Evolutionary conservation across 37 sponge, comb jelly and placozoan species (phyloP), one percentile per base, ranked within the genome.

Genomic region (Cladorhizidae sp.): DNA sequence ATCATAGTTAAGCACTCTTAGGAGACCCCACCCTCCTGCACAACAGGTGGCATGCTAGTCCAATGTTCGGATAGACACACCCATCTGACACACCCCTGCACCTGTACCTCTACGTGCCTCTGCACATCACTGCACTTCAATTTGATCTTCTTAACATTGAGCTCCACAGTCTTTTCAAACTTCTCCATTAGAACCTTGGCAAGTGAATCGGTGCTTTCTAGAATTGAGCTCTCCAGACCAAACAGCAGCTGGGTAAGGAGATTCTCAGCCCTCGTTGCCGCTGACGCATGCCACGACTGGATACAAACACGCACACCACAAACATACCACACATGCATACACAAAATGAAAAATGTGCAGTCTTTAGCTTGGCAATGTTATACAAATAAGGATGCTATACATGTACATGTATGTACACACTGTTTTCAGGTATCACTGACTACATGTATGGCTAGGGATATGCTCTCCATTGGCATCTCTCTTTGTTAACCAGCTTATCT

Each of bases 211-310:
- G 74, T 42, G 8, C 80, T 85, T 23, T 72, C 82, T 20, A 37
- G 64, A 29, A 68, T 74, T 29, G 86, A 83, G 54, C 77, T 76
- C 29, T 74, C 67, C 36, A 92, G 77, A 23, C 93, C 90, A 73
- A 95, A 84, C n/a, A 95, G 79, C 5, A 95, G 81, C 64, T 89
- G 83, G 39, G 77, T 68, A 55, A 95, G 73, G 42, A 95, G 83
- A 11, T 59, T 42, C 35, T 56, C 67, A 15, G 93, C 67, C 33
- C 79, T 89, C 37, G 73, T 36, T 26, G 50, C 35, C 0, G 90
- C 74, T 7, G 49, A 23, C 33, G 64, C n/a, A 75, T 95, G 96
- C 94, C 89, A 93, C 9, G 26, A 28, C 90, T 85, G 52, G 22
- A 84, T 21, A 61, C 64, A 39, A 12, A 50, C 52, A 39, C 42